A percentile compares a stretch with the other conserved stretches of the same genome.
These are phyloP conservation scores for Gymnocephalus cernua DNA, from an alignment of 2,113 vertebrate genomes.

Conservation along the genomic window DNA sequence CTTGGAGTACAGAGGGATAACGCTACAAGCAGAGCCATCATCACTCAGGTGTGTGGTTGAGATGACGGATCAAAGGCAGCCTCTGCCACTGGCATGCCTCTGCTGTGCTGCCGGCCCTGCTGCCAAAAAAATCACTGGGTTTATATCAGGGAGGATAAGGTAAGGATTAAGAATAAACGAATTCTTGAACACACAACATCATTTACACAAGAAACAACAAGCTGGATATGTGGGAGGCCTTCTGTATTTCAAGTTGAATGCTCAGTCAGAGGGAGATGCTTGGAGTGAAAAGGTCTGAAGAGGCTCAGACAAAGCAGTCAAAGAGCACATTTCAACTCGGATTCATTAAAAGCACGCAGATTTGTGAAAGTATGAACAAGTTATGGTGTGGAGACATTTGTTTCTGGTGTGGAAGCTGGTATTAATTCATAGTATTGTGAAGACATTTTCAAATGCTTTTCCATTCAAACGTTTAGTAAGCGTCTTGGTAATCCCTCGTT, in stretches of 20 bases:
- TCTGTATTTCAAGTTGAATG: constrained; percentile 60
- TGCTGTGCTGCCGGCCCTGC: constrained; percentile 66
- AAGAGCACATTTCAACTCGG: constrained; percentile 34
- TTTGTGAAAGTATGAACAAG: constrained; percentile 32
- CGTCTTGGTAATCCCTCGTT: constrained; percentile 24
- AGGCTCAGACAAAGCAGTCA: constrained; percentile 47
- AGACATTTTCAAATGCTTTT: constrained; percentile 12
- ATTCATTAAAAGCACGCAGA: constrained; percentile 31
- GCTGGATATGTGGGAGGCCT: constrained; percentile 78
- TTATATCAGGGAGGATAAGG: constrained; percentile 77
- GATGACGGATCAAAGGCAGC: constrained; percentile 79
- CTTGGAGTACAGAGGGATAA: constrained; percentile 76
- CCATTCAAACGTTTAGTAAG: not conserved
- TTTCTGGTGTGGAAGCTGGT: constrained; percentile 4
- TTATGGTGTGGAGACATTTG: constrained; percentile 16
- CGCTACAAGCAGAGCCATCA: constrained; percentile 81
- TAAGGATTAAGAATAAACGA: constrained; percentile 81
- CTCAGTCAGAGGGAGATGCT: constrained; percentile 53
- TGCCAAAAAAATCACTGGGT: constrained; percentile 75
- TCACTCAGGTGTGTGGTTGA: constrained; percentile 82
- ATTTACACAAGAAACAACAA: constrained; percentile 84
- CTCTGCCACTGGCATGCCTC: constrained; percentile 78
- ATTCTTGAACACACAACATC: constrained; percentile 82
- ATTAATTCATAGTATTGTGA: constrained; percentile 35
- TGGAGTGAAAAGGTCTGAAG: constrained; percentile 55